phyloP scores from a whole-genome alignment of 2,888 invertebrate species.

The Hartigia nigra region DNA sequence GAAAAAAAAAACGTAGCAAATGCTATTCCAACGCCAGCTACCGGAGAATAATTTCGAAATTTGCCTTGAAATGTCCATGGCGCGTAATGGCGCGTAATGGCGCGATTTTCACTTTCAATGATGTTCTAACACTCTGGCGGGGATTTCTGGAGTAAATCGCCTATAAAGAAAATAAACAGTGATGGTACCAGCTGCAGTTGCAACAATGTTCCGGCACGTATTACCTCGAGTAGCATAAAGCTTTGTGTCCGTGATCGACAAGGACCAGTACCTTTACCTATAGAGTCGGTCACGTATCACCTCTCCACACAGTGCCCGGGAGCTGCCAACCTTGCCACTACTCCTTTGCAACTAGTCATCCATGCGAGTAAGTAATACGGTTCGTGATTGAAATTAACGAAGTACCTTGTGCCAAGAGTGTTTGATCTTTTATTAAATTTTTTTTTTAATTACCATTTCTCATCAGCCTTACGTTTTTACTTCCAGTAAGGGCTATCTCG shows the following conservation, averaged over 20 bases:
- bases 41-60: neutral
- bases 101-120: neutral
- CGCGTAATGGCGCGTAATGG: neutral
- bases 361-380: neutral
- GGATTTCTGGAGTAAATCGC: neutral
- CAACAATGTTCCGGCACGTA: constrained; percentile 13
- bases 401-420: neutral
- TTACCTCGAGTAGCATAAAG: constrained; percentile 16
- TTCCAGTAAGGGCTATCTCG: neutral
- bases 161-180: neutral
- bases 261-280: constrained; percentile 29
- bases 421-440: neutral
- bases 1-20: neutral
- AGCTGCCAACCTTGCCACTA: constrained; percentile 14
- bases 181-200: neutral
- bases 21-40: neutral
- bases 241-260: constrained; percentile 2
- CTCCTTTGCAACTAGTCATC: constrained; percentile 9
- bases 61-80: neutral
- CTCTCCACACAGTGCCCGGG: constrained; percentile 34
- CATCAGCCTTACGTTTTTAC: neutral
- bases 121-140: neutral
- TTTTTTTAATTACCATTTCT: neutral
- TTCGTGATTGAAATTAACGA: neutral
- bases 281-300: constrained; percentile 53